Conservation (phyloP, 2,797 vertebrate species). For the Brachymystax lenok region DNA sequence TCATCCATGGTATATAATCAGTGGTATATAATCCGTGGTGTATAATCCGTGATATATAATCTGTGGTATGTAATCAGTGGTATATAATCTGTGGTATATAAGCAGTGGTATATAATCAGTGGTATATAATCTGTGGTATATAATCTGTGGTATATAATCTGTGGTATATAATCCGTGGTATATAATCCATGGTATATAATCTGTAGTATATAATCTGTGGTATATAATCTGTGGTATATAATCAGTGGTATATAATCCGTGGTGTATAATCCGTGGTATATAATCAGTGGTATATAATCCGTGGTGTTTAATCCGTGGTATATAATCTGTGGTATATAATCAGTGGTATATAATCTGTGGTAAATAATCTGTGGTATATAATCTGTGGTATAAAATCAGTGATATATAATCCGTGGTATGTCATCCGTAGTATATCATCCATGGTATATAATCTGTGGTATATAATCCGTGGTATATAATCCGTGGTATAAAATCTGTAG, state of each 20-base stretch:
- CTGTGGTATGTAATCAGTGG: neutral
- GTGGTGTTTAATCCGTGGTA: fast-evolving
- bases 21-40: neutral
- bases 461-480: too few species aligned
- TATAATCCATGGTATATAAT: too few species aligned
- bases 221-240: neutral
- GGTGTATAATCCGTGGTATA: too few species aligned
- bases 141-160: neutral
- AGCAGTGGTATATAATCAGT: neutral
- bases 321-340: neutral
- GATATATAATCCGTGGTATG: too few species aligned
- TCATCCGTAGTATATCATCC: too few species aligned
- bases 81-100: too few species aligned
- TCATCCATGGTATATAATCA: neutral
- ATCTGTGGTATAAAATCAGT: neutral
- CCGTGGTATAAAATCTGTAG: too few species aligned
- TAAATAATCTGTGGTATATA: too few species aligned
- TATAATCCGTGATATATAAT: neutral
- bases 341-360: neutral
- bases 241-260: neutral
- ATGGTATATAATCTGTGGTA: neutral
- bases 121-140: too few species aligned
- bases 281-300: too few species aligned
- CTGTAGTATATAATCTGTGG: too few species aligned
- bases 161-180: neutral